Percentiles rank a stretch among this genome's conserved stretches.
phyloP scores from a whole-genome alignment of 2,888 invertebrate genomes.

The Clepsis dumicolana region DNA sequence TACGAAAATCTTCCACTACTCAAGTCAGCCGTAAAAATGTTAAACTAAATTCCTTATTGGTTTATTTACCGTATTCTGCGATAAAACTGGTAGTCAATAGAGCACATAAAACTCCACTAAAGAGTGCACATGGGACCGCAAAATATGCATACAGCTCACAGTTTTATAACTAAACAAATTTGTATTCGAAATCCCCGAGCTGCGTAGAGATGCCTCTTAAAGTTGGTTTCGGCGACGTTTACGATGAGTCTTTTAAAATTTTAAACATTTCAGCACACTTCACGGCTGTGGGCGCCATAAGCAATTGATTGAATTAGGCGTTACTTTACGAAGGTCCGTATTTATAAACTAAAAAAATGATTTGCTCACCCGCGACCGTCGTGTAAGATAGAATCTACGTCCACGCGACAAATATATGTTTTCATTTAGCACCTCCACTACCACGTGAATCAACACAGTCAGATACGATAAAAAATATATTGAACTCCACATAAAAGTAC shows the following conservation, averaged over 20 bases:
- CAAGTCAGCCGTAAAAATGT: slow-evolving; percentile 21
- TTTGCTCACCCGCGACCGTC: too few species aligned
- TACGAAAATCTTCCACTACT: neutral
- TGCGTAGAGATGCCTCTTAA: slow-evolving; percentile 19
- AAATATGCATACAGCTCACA: slow-evolving; percentile 63
- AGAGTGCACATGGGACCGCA: slow-evolving; percentile 58
- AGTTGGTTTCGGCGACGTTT: slow-evolving; percentile 12
- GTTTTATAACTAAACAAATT: slow-evolving; percentile 81
- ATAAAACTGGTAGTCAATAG: slow-evolving; percentile 48
- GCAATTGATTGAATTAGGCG: too few species aligned
- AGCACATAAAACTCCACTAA: slow-evolving; percentile 48
- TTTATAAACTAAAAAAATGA: too few species aligned
- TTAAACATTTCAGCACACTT: too few species aligned
- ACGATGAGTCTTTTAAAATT: neutral
- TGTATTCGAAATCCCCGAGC: slow-evolving; percentile 71
- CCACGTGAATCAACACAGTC: too few species aligned
- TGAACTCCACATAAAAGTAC: too few species aligned
- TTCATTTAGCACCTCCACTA: too few species aligned
- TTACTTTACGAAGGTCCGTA: too few species aligned
- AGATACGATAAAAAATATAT: too few species aligned
- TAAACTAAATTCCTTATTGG: slow-evolving; percentile 38
- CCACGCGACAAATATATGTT: too few species aligned
- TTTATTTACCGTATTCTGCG: slow-evolving; percentile 27
- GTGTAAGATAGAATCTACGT: too few species aligned
- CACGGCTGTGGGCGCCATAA: too few species aligned